These are phyloP conservation scores for Hybognathus amarus DNA, from an alignment of 2,797 vertebrate species.

Conservation along the genomic window DNA sequence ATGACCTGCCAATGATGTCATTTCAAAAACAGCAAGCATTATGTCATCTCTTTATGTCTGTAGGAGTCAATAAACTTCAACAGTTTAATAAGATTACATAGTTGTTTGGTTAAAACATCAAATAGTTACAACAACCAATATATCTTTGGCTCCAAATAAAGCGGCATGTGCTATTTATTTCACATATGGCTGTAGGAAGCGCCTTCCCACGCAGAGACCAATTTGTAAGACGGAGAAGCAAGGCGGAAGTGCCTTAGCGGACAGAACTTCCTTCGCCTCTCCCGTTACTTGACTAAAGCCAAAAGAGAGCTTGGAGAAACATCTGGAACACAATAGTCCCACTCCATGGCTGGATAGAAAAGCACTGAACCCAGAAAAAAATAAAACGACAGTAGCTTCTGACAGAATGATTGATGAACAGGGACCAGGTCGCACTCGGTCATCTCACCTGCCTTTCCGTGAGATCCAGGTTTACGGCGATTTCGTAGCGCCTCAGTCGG, in stretches of 20 bases:
- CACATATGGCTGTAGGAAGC: constrained; percentile 61
- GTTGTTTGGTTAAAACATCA: constrained; percentile 31
- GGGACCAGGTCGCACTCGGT: constrained; percentile 13
- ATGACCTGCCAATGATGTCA: constrained; percentile 41
- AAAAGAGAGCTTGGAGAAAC: constrained; percentile 73
- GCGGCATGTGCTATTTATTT: constrained; percentile 72
- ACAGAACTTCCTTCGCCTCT: constrained; percentile 73
- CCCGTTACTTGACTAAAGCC: constrained; percentile 68
- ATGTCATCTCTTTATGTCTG: constrained; percentile 36
- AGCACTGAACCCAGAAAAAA: constrained; percentile 63
- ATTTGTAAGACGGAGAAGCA: constrained; percentile 63
- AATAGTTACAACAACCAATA: constrained; percentile 53
- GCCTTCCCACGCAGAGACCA: constrained; percentile 69
- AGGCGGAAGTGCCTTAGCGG: constrained; percentile 75
- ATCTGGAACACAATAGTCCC: constrained; percentile 78
- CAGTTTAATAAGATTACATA: constrained; percentile 40
- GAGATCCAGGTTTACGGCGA: constrained; percentile 98
- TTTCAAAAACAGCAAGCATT: constrained; percentile 28
- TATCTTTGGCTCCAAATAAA: constrained; percentile 66
- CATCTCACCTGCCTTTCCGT: constrained; percentile 95
- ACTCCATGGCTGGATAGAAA: constrained; percentile 69
- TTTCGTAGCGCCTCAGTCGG: constrained; percentile 95
- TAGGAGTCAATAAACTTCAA: constrained; percentile 35
- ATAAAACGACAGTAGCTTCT: constrained; percentile 62
- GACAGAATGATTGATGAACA: constrained; percentile 53